A percentile compares a stretch with the other conserved stretches of the same genome.
Conservation (phyloP, 2,888 invertebrate species). For the Timema cristinae region DNA sequence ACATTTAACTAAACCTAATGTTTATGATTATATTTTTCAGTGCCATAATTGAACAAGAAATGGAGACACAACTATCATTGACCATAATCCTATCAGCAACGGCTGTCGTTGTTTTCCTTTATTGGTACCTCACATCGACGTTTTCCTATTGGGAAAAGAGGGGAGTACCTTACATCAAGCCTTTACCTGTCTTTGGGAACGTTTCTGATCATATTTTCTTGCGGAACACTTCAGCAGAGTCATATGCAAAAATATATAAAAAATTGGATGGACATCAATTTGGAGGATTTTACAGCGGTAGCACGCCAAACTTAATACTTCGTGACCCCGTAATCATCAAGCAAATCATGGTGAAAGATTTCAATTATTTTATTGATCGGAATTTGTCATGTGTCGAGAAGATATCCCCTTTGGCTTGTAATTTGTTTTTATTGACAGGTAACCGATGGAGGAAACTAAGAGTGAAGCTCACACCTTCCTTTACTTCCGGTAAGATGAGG, state of each 20-base stretch:
- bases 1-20: too few relatives aligned
- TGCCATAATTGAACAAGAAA: too few relatives aligned
- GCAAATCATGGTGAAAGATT: conserved; percentile 25
- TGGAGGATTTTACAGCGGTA: conserved; percentile 21
- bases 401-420: conserved; percentile 22
- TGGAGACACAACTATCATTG: too few relatives aligned
- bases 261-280: conserved; percentile 34
- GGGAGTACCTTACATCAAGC: conserved; percentile 23
- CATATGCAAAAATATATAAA: conserved; percentile 40
- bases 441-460: conserved; percentile 25
- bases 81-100: not conserved
- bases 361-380: conserved; percentile 25
- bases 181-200: conserved; percentile 28
- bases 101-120: not conserved
- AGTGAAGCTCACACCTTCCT: conserved; percentile 29
- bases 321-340: conserved; percentile 27
- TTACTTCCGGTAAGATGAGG: conserved; percentile 30
- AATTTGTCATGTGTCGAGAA: conserved; percentile 19
- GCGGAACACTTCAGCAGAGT: not conserved
- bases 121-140: not conserved
- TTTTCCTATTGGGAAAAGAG: conserved; percentile 28
- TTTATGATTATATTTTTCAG: too few relatives aligned
- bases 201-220: conserved; percentile 19
- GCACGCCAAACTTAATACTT: conserved; percentile 20
- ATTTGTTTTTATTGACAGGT: conserved; percentile 26